These are phyloP conservation scores for Melanaphis sacchari DNA, from an alignment of 1,140 invertebrate genomes.

Conservation along the genomic window DNA sequence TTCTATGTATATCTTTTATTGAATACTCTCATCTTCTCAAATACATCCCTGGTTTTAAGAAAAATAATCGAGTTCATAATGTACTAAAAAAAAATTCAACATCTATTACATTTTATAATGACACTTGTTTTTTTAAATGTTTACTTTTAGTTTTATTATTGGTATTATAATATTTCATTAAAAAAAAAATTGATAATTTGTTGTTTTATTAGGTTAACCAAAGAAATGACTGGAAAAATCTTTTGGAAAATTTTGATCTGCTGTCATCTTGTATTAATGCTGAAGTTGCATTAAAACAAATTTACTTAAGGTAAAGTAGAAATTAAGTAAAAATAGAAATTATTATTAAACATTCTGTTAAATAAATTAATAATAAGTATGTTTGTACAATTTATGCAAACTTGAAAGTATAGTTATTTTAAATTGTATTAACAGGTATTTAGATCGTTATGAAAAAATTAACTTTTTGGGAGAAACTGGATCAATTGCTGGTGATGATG, in stretches of 20 bases:
- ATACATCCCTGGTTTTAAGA: not conserved
- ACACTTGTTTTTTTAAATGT: not conserved
- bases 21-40: not conserved
- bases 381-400: not conserved
- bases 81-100: not conserved
- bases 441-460: slow-evolving; percentile 85
- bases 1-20: not conserved
- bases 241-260: slow-evolving; percentile 79
- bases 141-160: not conserved
- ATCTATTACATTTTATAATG: not conserved
- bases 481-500: slow-evolving; percentile 76
- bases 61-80: not conserved
- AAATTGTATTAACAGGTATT: slow-evolving; percentile 70
- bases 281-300: slow-evolving; percentile 83
- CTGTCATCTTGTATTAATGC: slow-evolving; percentile 85
- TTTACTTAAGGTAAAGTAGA: slow-evolving; percentile 75
- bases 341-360: not conserved
- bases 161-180: not conserved
- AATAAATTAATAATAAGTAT: not conserved
- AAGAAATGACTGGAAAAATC: slow-evolving; percentile 82
- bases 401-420: not conserved
- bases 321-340: not conserved
- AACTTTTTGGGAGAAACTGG: slow-evolving; percentile 83
- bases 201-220: slow-evolving; percentile 76
- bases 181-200: not conserved